A percentile compares a stretch with the other conserved stretches of the same genome.
phyloP scores from a whole-genome alignment of 23 tunicate genomes.

The Clavelina lepadiformis region DNA sequence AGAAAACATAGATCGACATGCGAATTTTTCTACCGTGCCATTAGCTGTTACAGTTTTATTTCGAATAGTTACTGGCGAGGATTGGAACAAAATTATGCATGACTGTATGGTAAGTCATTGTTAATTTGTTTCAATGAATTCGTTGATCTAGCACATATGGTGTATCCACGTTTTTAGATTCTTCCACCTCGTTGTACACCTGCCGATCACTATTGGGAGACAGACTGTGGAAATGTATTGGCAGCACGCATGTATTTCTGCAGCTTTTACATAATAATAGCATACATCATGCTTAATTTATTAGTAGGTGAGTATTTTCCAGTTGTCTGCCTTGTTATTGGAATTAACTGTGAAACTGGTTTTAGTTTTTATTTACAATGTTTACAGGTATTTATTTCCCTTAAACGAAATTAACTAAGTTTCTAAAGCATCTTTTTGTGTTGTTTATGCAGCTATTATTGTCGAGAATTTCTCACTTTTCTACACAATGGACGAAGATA shows the following conservation, averaged over 20 bases:
- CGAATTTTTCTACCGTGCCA: constrained; percentile 92
- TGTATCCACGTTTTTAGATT: constrained; percentile 25
- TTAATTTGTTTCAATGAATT: too few relatives aligned
- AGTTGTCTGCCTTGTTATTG: too few relatives aligned
- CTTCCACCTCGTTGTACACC: constrained; percentile 80
- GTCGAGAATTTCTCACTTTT: constrained; percentile 97
- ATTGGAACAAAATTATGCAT: constrained; percentile 99
- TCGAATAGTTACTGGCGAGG: constrained; percentile 99
- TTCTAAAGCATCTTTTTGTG: neutral
- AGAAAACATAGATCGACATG: constrained; percentile 94
- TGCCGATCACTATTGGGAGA: constrained; percentile 85
- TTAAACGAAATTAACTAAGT: too few relatives aligned
- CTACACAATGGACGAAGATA: constrained; percentile 95
- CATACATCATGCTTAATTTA: constrained; percentile 98
- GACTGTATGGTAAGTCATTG: constrained; percentile 96
- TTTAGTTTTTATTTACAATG: too few relatives aligned
- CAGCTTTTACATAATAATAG: constrained; percentile 96
- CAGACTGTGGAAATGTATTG: constrained; percentile 77
- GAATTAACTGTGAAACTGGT: too few relatives aligned
- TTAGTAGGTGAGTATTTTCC: constrained; percentile 66
- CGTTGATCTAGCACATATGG: neutral
- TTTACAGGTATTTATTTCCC: too few relatives aligned
- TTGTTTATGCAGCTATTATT: constrained; percentile 72
- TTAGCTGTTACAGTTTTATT: constrained; percentile 85
- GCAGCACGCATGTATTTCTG: constrained; percentile 93